Base-by-base conservation (phyloP, 2,888 invertebrate genomes). In the Lochmaea crataegi region DNA sequence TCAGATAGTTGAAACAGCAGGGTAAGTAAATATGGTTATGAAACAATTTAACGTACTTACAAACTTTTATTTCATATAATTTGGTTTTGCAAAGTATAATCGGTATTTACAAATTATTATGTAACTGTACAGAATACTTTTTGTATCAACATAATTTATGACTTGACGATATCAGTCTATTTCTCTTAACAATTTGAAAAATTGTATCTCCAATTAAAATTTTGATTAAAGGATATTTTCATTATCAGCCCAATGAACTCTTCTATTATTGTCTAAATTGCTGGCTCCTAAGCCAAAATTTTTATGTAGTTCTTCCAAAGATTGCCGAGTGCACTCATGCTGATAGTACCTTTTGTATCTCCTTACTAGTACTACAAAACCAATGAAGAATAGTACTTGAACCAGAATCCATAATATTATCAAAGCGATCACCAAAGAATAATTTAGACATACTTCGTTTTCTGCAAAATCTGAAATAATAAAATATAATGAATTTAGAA, bases 231-330 rank as follows among this genome's bases (percentile, higher is more conserved):
- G 73, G 48, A 80, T 77, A 76, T 80, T 76, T 14, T 81, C 80
- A 74, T 82, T 81, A 77, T 93, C 93, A 0, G 92, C 92, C 91
- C 92, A 93, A 82, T 91, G 92, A 2, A 93, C 93, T 66, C 92
- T 89, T 45, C 93, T 87, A 78, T 89, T 90, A n/a, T 38, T 38
- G 32, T 92, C 91, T 61, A 92, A 90, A 71, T 90, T 86, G 70
- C 85, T 88, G n/a, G 89, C 90, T 74, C 92, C 92, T 76, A 92
- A 89, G 41, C 90, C 91, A 16, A 90, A 89, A 84, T 91, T 91
- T 84, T 92, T 92, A 73, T 89, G 88, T 42, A 89, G 82, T 75
- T 88, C 87, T 67, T 87, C 86, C 69, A 87, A 77, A 0, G 86
- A 86, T 65, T 88, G 87, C 18, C 86, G 83, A 2, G 87, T 86